A percentile compares a stretch with the other conserved stretches of the same genome.
These are phyloP conservation scores for Dryobotodes eremita DNA, from an alignment of 2,888 invertebrate species.

Conservation along the genomic window DNA sequence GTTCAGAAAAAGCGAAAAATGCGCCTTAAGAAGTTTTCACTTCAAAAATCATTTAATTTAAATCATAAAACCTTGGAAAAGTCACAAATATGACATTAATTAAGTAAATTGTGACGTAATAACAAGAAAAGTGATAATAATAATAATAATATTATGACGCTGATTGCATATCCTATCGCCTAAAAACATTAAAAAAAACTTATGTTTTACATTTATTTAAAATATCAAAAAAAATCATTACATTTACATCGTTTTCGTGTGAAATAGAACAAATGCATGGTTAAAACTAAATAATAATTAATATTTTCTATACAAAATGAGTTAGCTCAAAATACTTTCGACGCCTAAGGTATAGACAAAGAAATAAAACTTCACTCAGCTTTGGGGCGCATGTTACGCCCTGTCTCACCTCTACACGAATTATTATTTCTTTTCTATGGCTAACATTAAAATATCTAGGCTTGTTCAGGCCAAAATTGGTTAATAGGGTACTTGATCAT, in stretches of 20 bases:
- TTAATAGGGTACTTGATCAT: conserved; percentile 1
- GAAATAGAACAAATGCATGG: conserved; percentile 72
- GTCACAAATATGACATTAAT: conserved; percentile 8
- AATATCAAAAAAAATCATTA: conserved; percentile 63
- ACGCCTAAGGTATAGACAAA: background rate
- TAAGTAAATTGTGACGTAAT: conserved; percentile 53
- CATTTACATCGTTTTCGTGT: conserved; percentile 66
- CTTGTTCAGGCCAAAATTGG: background rate
- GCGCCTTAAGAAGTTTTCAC: background rate
- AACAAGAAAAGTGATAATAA: conserved; percentile 18
- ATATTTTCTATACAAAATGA: conserved; percentile 62
- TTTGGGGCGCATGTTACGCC: background rate
- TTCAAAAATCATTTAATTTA: background rate
- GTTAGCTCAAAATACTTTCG: conserved; percentile 40
- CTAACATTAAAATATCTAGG: background rate
- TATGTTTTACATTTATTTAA: conserved; percentile 55
- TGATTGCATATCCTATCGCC: conserved; percentile 53
- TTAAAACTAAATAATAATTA: conserved; percentile 73
- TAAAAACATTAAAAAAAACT: conserved; percentile 57
- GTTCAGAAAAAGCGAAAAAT: background rate
- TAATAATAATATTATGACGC: conserved; percentile 58
- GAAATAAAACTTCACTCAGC: background rate
- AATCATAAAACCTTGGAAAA: background rate
- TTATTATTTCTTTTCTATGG: background rate
- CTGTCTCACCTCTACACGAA: background rate